Base-by-base conservation (phyloP, 2,888 invertebrate genomes). In the Gortyna flavago region DNA sequence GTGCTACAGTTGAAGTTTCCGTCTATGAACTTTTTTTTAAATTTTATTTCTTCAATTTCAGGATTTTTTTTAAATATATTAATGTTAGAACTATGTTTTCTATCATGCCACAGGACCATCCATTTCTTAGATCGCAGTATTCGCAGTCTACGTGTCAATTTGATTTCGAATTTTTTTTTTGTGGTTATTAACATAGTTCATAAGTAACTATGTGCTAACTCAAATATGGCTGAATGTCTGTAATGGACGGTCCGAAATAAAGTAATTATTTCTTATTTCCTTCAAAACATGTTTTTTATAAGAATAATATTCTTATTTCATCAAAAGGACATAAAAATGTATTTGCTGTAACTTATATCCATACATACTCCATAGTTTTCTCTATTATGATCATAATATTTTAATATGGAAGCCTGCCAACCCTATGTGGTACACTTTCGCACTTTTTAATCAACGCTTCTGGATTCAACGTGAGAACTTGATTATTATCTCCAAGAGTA, bases 401-500 rank as follows among this genome's bases (percentile, higher is more conserved):
- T 25, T 51, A 32, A 51, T 68, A 51, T 6, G 16, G 9, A 62
- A 16, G 32, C 25, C 1, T 75, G 71, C 4, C 86, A 84, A 61
- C 84, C 84, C 83, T 84, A 70, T 21, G 2, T 4, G 35, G 35
- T 68, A 67, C 76, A 81, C 84, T 85, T 87, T 84, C 80, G 66
- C 80, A 83, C 72, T 85, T 87, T 87, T 86, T 87, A 88, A 89
- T 88, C 86, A 88, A 85, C 81, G 74, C 74, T 79, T 79, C 80
- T 75, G 80, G 70, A 80, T 84, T 85, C 79, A 82, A 71, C 51
- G 72, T 68, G 67, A 64, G 80, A 71, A 75, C 70, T 62, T 79
- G 66, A 83, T 77, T 77, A 86, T 70, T 81, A 81, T 68, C 71
- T 85, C 69, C 61, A 59, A 74, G 59, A 61, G 25, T 38, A 18